A percentile compares a stretch with the other conserved stretches of the same genome.
phyloP scores from a whole-genome alignment of 2,888 invertebrate genomes.

The Chrysolina americana region DNA sequence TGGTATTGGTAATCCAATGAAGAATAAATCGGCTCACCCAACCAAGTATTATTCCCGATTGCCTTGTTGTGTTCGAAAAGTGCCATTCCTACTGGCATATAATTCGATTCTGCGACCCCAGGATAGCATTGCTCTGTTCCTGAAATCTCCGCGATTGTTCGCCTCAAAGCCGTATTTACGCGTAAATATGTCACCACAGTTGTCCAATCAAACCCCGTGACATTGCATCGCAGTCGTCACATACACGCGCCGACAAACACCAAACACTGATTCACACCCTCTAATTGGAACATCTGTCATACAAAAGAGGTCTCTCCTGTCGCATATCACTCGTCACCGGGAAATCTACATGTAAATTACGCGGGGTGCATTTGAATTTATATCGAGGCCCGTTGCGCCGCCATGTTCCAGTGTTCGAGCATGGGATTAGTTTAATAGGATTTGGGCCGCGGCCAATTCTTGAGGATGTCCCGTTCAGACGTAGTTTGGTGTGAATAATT shows the following conservation, averaged over 20 bases:
- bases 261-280: slow-evolving; percentile 42
- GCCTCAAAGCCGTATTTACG: slow-evolving; percentile 11
- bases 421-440: slow-evolving; percentile 36
- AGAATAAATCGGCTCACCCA: not conserved
- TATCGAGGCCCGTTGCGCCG: slow-evolving; percentile 40
- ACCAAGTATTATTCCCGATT: not conserved
- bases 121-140: slow-evolving; percentile 1
- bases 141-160: slow-evolving; percentile 9
- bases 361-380: slow-evolving; percentile 52
- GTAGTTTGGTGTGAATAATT: slow-evolving; percentile 19
- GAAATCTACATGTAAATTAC: slow-evolving; percentile 54
- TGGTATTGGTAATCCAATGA: not conserved
- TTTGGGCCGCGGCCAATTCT: slow-evolving; percentile 33
- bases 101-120: not conserved
- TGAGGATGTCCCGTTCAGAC: slow-evolving; percentile 20
- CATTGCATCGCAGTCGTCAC: slow-evolving; percentile 30
- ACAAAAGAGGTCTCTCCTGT: slow-evolving; percentile 34
- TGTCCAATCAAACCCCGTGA: slow-evolving; percentile 28
- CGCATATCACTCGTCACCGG: slow-evolving; percentile 32
- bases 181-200: slow-evolving; percentile 15
- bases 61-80: not conserved
- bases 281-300: slow-evolving; percentile 45
- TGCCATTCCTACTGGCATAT: not conserved
- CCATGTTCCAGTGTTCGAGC: slow-evolving; percentile 25
- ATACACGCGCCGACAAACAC: slow-evolving; percentile 30